Evolutionary conservation across 2,888 invertebrate genomes (phyloP).

Genomic region (Lamellibrachia columna): DNA sequence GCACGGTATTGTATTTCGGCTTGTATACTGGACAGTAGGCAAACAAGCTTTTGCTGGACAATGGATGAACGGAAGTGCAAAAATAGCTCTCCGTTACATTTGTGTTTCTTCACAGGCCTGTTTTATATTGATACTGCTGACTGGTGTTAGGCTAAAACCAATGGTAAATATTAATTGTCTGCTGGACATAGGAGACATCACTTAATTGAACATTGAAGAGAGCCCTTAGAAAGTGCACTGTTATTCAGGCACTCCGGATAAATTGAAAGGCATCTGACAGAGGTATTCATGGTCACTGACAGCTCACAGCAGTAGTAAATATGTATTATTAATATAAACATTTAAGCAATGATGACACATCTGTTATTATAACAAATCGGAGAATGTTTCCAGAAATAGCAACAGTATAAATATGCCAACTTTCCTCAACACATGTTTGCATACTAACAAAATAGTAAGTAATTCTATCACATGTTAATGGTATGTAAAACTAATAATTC

Average conservation of each 20-base stretch:
- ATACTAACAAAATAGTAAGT: not conserved
- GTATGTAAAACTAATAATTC: not conserved
- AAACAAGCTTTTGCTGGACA: not conserved
- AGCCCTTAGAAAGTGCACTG: not conserved
- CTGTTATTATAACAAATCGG: not conserved
- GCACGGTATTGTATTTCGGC: not conserved
- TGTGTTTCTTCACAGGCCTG: not conserved
- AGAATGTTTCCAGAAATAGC: not conserved
- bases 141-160: slow-evolving; percentile 16
- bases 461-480: not conserved
- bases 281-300: not conserved
- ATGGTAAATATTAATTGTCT: not conserved
- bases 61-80: not conserved
- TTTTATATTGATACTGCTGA: not conserved
- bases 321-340: not conserved
- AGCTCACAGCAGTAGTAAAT: not conserved
- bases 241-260: not conserved
- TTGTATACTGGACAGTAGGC: not conserved
- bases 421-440: not conserved
- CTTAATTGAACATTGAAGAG: not conserved
- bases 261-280: not conserved
- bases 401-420: not conserved
- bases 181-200: not conserved
- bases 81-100: not conserved
- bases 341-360: not conserved